These are phyloP conservation scores for Idaea aversata DNA, from an alignment of 2,888 invertebrate species.

Conservation along the genomic window DNA sequence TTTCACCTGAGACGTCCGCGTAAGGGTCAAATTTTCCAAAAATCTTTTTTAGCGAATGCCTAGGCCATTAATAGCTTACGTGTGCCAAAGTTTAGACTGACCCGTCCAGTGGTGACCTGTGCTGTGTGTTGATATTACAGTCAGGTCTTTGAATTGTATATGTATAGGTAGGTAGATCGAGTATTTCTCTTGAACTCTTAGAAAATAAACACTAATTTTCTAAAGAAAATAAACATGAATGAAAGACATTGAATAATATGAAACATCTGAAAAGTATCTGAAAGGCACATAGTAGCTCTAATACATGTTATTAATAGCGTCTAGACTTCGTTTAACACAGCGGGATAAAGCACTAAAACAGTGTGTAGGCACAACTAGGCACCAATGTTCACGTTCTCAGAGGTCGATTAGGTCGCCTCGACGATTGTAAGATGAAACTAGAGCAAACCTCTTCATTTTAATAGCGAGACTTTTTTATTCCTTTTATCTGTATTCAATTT, in stretches of 20 bases:
- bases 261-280: conserved; percentile 30
- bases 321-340: conserved; percentile 49
- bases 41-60: no score
- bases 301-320: conserved; percentile 45
- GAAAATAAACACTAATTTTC: no score
- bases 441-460: not conserved
- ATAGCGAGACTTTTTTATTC: not conserved
- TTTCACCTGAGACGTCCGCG: no score
- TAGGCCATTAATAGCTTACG: no score
- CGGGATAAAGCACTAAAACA: conserved; percentile 34
- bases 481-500: not conserved
- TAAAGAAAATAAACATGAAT: conserved; percentile 11
- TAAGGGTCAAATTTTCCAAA: no score
- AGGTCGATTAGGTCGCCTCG: conserved; percentile 25
- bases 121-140: no score
- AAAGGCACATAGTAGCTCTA: conserved; percentile 34
- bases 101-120: no score
- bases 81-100: no score
- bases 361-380: conserved; percentile 17
- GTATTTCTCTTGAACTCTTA: not conserved
- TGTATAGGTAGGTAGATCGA: no score
- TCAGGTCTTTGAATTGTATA: no score
- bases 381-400: conserved; percentile 32
- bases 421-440: not conserved
- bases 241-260: conserved; percentile 29